Base-by-base conservation (phyloP, 2,797 vertebrate genomes). In the Chloroceryle amazona region DNA sequence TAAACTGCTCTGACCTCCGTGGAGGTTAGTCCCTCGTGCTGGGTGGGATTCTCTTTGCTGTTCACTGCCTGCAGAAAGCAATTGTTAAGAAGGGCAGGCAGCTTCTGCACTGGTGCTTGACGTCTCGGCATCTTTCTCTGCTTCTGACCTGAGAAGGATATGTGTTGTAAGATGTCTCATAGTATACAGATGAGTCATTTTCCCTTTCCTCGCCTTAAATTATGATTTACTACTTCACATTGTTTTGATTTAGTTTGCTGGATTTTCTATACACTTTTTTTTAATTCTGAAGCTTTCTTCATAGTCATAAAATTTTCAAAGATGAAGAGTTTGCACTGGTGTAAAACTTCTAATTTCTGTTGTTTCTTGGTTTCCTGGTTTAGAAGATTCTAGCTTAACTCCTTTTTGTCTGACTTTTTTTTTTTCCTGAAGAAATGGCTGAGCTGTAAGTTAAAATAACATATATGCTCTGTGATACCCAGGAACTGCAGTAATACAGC, bases 321-420 rank as follows among this genome's bases (percentile, higher is more conserved):
- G 82, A 63, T 16, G n/a, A 86, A 49, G 82, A 90, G 20, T 63
- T 71, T 89, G 66, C 85, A 82, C 93, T 91, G 85, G 41, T 91
- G 75, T 57, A 62, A 89, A 90, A n/a, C 3, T 20, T 92, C 87
- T 96, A 96, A 89, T 96, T 97, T 96, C 92, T 91, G 81, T 87
- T 84, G 49, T 51, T 96, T 71, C 83, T 63, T 93, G 58, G 7
- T 92, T 94, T 96, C 97, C 80, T 89, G 73, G 75, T 67, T 96
- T 90, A 93, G 73, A 90, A 33, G 33, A 67, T 57, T 78, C 22
- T 84, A 86, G 57, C 72, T 62, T 52, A 23, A 66, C 3, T 71
- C 54, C 16, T 83, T 83, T 20, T 63, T 31, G 4, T 63, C 12
- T 91, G 57, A 4, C 8, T 87, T 74, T 65, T 26, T 54, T 55